Percentiles rank a stretch among this genome's conserved stretches.
Conservation (phyloP, 37 sponge, comb jelly and placozoan species). For the Agelas oroides region DNA sequence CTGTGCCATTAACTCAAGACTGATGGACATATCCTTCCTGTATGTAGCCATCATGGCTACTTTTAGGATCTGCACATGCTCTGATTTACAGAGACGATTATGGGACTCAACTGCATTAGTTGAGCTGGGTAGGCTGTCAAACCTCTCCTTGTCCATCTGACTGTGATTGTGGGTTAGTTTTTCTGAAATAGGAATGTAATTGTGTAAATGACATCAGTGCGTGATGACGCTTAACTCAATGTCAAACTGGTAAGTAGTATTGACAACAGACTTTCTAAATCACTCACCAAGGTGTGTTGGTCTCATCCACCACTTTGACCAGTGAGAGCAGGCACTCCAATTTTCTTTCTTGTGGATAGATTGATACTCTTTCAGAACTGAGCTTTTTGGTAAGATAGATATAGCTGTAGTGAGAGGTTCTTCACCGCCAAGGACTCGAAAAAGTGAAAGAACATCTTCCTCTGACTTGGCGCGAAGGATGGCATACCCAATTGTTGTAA, state of each 20-base stretch:
- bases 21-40: conserved; percentile 33
- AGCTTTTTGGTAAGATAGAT: neutral
- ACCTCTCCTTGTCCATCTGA: conserved; percentile 26
- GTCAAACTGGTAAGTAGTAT: neutral
- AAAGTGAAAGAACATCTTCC: conserved; percentile 1
- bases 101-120: conserved; percentile 51
- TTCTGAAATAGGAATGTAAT: neutral
- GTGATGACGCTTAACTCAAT: neutral
- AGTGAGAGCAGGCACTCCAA: conserved; percentile 17
- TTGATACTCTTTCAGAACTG: conserved; percentile 17
- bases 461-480: conserved; percentile 10
- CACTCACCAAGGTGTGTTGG: conserved; percentile 23
- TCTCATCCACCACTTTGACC: conserved; percentile 47
- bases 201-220: neutral
- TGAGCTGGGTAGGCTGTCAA: conserved; percentile 21
- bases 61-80: conserved; percentile 18
- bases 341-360: neutral
- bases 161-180: conserved; percentile 2
- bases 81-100: conserved; percentile 17
- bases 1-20: conserved; percentile 27
- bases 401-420: conserved; percentile 17
- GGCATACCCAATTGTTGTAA: conserved; percentile 37
- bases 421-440: conserved; percentile 16
- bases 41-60: conserved; percentile 47
- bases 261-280: neutral